A percentile compares a stretch with the other conserved stretches of the same genome.
Conservation (phyloP, 64 coral and sea anemone species). For the Trachythela sp. region DNA sequence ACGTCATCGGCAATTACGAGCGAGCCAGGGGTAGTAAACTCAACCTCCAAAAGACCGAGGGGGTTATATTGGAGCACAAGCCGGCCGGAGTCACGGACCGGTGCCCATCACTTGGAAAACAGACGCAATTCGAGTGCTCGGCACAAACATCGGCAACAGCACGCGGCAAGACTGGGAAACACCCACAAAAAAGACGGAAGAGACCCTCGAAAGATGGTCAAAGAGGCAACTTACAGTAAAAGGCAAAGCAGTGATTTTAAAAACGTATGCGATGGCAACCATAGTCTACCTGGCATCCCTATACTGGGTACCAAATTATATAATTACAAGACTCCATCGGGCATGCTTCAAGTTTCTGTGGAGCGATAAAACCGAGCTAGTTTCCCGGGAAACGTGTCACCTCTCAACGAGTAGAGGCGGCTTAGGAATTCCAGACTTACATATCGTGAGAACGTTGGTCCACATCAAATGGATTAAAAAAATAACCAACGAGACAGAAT, state of each 20-base stretch:
- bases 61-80: not conserved
- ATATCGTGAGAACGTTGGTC: not conserved
- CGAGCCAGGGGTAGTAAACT: not conserved
- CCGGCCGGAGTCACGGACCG: not conserved
- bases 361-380: not conserved
- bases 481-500: not conserved
- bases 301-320: not conserved
- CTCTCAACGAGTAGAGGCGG: not conserved
- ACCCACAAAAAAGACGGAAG: not conserved
- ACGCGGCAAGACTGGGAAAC: not conserved
- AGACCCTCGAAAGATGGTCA: conserved; percentile 10
- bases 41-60: not conserved
- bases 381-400: not conserved
- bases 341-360: not conserved
- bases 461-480: not conserved
- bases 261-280: not conserved
- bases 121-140: not conserved
- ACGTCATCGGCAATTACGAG: not conserved
- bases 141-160: not conserved
- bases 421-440: not conserved
- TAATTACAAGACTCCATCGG: not conserved
- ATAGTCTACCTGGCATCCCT: not conserved
- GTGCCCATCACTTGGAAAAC: not conserved
- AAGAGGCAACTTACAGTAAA: not conserved
- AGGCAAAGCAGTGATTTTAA: not conserved